Evolutionary conservation across 2,888 invertebrate species (phyloP), one percentile per base, ranked within the genome.

Genomic region (Pachymerium ferrugineum): DNA sequence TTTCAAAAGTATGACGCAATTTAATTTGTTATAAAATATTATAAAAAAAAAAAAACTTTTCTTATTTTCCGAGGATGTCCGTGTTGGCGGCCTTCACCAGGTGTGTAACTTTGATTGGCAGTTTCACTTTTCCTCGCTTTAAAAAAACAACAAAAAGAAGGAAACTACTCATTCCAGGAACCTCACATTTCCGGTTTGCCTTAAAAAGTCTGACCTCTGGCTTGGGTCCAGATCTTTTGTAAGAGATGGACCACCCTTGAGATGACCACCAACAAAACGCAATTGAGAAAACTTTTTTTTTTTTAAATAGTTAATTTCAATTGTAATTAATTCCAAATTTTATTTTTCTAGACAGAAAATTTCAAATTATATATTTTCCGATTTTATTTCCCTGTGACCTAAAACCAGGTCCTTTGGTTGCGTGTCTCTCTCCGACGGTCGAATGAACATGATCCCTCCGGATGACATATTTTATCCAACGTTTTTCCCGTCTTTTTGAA

Each of bases 131-230:
- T 47, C 47, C 47, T 47, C 47, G 16, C 19, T 16, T 16, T 19
- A 22, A 47, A 47, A 22, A 47, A 47, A 47, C 47, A 47, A 47
- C 47, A 47, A 47, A 47, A 22, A 47, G 19, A 47, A 47, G 47
- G 47, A 47, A 47, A 47, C 47, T n/a, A n/a, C 47, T 47, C 22
- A 47, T 47, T 47, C 47, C 47, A 47, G 47, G 47, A 47, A 47
- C 47, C 47, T 16, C 47, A 47, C 47, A 8, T 47, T 47, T 47
- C 47, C 47, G 47, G 47, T 47, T 47, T 47, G 19, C 47, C 8
- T 5, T 42, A 3, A 14, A 42, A 3, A 14, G n/a, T 42, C 16
- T 42, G 42, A 5, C n/a, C n/a, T 42, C 16, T 47, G 47, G 47
- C 47, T 47, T 22, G 8, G 6, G 47, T 47, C 47, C 47, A 47